These are phyloP conservation scores for Tupiocoris notatus DNA, from an alignment of 2,888 invertebrate genomes.

Conservation along the genomic window DNA sequence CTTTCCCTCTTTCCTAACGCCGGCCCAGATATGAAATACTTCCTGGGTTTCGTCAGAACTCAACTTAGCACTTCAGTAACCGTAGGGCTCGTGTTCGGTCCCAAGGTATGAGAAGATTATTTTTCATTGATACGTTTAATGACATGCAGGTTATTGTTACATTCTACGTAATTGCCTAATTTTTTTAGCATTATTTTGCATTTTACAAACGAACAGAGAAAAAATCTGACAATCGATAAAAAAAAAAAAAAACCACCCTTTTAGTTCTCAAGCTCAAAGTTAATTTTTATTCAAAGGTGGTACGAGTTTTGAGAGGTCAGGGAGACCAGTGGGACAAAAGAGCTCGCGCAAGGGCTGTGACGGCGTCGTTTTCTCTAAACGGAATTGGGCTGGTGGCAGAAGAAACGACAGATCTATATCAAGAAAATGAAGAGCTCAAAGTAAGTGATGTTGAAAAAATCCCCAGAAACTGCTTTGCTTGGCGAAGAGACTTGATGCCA, in stretches of 20 bases:
- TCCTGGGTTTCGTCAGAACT: constrained; percentile 86
- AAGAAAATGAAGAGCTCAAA: constrained; percentile 88
- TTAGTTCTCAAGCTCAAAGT: too few relatives aligned
- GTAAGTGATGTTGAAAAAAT: too few relatives aligned
- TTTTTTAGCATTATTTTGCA: background rate
- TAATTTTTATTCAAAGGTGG: too few relatives aligned
- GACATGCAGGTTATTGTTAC: too few relatives aligned
- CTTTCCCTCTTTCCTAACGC: constrained; percentile 81
- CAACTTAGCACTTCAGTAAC: constrained; percentile 90
- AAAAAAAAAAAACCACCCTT: too few relatives aligned
- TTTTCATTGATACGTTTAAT: too few relatives aligned
- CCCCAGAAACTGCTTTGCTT: too few relatives aligned
- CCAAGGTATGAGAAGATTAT: constrained; percentile 80
- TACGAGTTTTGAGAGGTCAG: constrained; percentile 77
- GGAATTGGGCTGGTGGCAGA: constrained; percentile 82
- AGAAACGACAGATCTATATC: constrained; percentile 80
- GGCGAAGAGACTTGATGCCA: too few relatives aligned
- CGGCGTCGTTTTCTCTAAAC: constrained; percentile 81
- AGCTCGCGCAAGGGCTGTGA: constrained; percentile 77
- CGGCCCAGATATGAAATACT: constrained; percentile 88
- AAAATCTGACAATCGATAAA: too few relatives aligned
- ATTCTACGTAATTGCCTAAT: too few relatives aligned
- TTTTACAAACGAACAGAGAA: background rate
- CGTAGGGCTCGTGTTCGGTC: constrained; percentile 77
- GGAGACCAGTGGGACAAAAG: constrained; percentile 89